Evolutionary conservation across 2,113 vertebrate genomes (phyloP).

Genomic region (Eubucco bourcierii): DNA sequence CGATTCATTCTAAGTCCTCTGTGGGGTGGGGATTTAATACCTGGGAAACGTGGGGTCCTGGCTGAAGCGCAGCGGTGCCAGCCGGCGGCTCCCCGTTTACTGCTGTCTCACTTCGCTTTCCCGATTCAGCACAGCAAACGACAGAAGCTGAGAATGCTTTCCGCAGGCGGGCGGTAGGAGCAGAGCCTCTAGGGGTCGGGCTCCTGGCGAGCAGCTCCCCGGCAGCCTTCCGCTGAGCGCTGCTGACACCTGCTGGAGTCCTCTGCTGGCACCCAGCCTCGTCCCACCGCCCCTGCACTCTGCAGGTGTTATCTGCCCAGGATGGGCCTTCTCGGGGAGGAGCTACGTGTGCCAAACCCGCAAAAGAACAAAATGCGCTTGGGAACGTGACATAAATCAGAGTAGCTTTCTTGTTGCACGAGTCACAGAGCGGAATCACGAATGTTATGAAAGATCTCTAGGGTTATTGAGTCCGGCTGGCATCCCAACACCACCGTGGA

Average conservation of each 20-base stretch:
- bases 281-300: background rate
- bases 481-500: no score
- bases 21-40: background rate
- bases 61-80: background rate
- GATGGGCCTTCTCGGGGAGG: background rate
- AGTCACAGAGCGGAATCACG: no score
- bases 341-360: fast-evolving
- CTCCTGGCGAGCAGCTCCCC: background rate
- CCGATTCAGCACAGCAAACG: background rate
- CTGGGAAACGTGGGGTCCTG: background rate
- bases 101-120: background rate
- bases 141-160: background rate
- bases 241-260: conserved; percentile 64
- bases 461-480: no score
- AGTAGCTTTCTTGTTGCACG: background rate
- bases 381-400: background rate
- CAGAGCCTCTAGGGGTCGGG: conserved; percentile 39
- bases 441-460: no score
- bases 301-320: background rate
- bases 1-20: background rate
- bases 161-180: background rate
- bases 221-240: background rate
- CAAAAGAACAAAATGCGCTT: no score
- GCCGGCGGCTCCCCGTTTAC: background rate
- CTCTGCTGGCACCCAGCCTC: background rate